phyloP scores from a whole-genome alignment of 2,888 invertebrate species.

The Tachystola acroxantha region DNA sequence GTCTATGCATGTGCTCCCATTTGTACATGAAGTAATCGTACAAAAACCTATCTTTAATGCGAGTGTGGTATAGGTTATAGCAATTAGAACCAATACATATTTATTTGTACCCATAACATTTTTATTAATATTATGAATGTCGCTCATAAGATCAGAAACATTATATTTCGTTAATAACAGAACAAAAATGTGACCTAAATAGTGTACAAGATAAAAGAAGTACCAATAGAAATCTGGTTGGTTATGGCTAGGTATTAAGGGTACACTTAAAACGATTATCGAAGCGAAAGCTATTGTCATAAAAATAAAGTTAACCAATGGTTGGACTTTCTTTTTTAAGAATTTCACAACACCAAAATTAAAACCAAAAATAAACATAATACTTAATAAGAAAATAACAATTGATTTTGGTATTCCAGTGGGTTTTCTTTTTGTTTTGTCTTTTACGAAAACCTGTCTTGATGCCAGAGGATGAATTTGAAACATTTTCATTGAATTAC shows the following conservation, averaged over 20 bases:
- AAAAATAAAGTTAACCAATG: not conserved
- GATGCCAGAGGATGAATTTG: not conserved
- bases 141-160: not conserved
- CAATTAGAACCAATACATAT: not conserved
- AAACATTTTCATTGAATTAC: too few relatives aligned
- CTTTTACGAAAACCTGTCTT: too few relatives aligned
- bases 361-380: not conserved
- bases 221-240: not conserved
- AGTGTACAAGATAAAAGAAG: not conserved
- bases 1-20: not conserved
- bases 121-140: not conserved
- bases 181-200: not conserved
- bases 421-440: not conserved
- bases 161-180: not conserved
- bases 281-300: not conserved
- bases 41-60: not conserved
- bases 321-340: not conserved
- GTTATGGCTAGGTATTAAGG: too few relatives aligned
- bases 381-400: not conserved
- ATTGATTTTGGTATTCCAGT: not conserved
- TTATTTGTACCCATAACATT: not conserved
- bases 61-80: not conserved
- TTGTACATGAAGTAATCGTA: not conserved
- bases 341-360: conserved; percentile 4
- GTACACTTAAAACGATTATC: not conserved